phyloP scores from a whole-genome alignment of 2,113 vertebrate genomes.

The Pollachius pollachius region DNA sequence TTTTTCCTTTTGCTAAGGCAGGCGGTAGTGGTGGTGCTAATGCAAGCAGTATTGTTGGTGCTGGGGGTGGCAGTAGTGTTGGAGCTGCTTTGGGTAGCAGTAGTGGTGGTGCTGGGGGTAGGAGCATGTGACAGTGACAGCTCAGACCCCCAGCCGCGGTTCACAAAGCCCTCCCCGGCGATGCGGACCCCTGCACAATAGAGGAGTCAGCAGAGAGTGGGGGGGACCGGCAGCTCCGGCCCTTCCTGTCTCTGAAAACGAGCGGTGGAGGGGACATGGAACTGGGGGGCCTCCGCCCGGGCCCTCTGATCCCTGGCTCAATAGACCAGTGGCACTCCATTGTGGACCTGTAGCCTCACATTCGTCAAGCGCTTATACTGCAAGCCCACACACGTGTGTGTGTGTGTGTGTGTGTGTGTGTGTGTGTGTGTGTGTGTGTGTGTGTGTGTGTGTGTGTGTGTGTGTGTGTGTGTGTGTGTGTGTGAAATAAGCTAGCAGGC shows the following conservation, averaged over 20 bases:
- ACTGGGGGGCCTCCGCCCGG: slow-evolving; percentile 48
- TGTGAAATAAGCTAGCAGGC: too few relatives aligned
- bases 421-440: too few relatives aligned
- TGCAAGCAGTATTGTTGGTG: too few relatives aligned
- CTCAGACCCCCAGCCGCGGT: slow-evolving; percentile 37
- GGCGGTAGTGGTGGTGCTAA: too few relatives aligned
- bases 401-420: background rate
- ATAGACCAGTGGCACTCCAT: slow-evolving; percentile 58
- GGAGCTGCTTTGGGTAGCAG: too few relatives aligned
- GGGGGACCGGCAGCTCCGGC: slow-evolving; percentile 48
- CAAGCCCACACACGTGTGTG: slow-evolving; percentile 19
- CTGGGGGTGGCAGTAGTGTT: too few relatives aligned
- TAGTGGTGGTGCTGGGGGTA: too few relatives aligned
- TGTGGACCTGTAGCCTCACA: slow-evolving; percentile 70
- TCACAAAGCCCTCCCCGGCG: slow-evolving; percentile 48
- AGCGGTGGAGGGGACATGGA: slow-evolving; percentile 46
- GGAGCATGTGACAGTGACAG: background rate
- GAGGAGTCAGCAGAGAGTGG: slow-evolving; percentile 65
- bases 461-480: too few relatives aligned
- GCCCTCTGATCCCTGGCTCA: slow-evolving; percentile 63
- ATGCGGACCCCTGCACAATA: slow-evolving; percentile 55
- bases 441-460: too few relatives aligned
- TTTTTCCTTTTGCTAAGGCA: too few relatives aligned
- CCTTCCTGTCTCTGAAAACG: slow-evolving; percentile 65
- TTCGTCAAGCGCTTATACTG: slow-evolving; percentile 56